Percentiles rank a stretch among this genome's conserved stretches.
Evolutionary conservation across 1,140 invertebrate species (phyloP).

Genomic region (Globodera rostochiensis): DNA sequence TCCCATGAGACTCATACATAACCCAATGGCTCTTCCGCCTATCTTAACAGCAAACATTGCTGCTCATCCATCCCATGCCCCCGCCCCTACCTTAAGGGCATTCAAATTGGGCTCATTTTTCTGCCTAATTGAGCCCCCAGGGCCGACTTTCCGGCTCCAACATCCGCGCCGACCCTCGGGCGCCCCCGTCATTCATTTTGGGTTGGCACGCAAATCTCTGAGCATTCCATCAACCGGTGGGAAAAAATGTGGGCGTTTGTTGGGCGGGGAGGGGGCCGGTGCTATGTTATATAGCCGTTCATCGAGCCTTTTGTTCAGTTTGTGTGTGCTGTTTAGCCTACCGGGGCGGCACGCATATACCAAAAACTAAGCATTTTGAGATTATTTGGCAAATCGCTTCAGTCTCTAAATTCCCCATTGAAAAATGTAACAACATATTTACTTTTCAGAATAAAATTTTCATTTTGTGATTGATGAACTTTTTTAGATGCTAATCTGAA

Average conservation of each 20-base stretch:
- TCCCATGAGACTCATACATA: neutral
- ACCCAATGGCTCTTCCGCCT: neutral
- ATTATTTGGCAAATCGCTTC: too few relatives aligned
- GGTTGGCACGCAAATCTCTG: conserved; percentile 12
- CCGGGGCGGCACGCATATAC: neutral
- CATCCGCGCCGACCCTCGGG: neutral
- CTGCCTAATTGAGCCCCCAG: neutral
- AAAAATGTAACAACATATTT: too few relatives aligned
- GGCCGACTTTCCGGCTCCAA: conserved; percentile 5
- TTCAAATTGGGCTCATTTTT: conserved; percentile 21
- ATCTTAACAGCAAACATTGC: conserved; percentile 1
- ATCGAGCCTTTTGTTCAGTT: neutral
- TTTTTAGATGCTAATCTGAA: too few relatives aligned
- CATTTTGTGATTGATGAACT: too few relatives aligned
- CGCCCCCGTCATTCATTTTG: neutral
- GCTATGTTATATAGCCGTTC: neutral
- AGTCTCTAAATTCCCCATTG: too few relatives aligned
- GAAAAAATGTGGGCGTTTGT: neutral
- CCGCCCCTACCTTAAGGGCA: neutral
- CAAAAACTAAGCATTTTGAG: neutral
- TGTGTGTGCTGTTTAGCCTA: neutral
- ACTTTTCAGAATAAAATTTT: too few relatives aligned
- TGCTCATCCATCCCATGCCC: neutral
- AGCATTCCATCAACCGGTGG: neutral
- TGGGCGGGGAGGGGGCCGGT: neutral